Percentiles rank a stretch among this genome's conserved stretches.
Conservation (phyloP, 2,888 invertebrate genomes). For the Diaperis boleti region DNA sequence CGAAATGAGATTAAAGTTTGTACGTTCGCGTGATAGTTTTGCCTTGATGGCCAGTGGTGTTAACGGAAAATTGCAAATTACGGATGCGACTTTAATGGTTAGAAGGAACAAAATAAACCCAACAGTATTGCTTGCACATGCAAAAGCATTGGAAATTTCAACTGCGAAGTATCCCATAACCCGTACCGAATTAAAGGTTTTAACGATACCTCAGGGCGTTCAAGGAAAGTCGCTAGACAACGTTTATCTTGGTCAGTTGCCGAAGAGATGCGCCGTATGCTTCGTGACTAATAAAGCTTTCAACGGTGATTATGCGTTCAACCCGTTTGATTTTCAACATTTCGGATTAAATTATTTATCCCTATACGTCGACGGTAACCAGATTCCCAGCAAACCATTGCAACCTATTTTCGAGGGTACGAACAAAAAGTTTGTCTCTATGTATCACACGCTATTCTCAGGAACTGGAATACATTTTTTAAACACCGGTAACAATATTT, state of each 20-base stretch:
- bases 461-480: constrained; percentile 34
- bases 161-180: constrained; percentile 51
- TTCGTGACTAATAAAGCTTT: constrained; percentile 50
- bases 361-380: too few species aligned
- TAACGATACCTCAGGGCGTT: too few species aligned
- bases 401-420: constrained; percentile 43
- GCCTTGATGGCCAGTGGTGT: neutral
- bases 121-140: constrained; percentile 49
- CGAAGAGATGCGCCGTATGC: constrained; percentile 54
- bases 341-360: neutral
- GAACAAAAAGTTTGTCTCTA: constrained; percentile 43
- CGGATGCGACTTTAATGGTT: constrained; percentile 47
- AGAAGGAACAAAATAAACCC: too few species aligned
- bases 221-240: constrained; percentile 56
- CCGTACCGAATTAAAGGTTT: constrained; percentile 46
- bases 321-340: constrained; percentile 12
- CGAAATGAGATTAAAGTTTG: neutral
- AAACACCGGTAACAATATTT: neutral
- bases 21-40: neutral
- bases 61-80: constrained; percentile 42
- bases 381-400: constrained; percentile 46
- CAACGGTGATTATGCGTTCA: constrained; percentile 40
- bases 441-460: constrained; percentile 45
- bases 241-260: constrained; percentile 54
- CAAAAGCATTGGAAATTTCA: constrained; percentile 46